Conservation (phyloP, 2,797 vertebrate genomes). For the Picus viridis region DNA sequence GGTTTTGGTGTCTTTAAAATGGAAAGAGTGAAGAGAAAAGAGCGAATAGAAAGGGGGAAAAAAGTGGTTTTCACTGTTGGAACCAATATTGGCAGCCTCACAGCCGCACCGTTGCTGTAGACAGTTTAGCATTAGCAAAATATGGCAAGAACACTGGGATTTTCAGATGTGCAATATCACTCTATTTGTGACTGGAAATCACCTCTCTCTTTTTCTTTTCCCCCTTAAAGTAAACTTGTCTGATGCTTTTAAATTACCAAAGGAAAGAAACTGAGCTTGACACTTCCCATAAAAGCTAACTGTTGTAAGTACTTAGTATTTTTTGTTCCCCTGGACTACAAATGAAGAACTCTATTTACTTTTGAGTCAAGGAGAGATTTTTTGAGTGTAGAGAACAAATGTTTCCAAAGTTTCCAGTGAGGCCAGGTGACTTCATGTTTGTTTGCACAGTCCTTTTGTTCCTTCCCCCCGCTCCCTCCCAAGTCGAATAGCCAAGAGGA, state of each 20-base stretch:
- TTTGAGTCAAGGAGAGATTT: not conserved
- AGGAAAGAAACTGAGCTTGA: not conserved
- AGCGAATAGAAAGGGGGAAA: not conserved
- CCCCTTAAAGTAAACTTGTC: not conserved
- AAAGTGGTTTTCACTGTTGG: not conserved
- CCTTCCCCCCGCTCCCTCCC: too few relatives aligned
- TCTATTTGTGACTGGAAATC: not conserved
- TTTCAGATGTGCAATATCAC: conserved; percentile 8
- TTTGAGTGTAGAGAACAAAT: not conserved
- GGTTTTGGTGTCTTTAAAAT: not conserved
- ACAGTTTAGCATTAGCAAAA: not conserved
- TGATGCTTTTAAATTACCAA: not conserved
- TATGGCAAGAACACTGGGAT: not conserved
- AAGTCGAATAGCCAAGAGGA: not conserved
- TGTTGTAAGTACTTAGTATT: not conserved
- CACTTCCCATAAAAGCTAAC: not conserved
- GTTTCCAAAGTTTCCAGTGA: not conserved
- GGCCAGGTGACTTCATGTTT: not conserved
- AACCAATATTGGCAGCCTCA: not conserved
- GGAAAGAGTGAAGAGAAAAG: not conserved
- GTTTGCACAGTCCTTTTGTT: not conserved
- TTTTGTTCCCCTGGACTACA: not conserved
- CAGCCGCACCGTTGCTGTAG: not conserved
- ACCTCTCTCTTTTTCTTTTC: not conserved
- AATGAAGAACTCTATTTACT: not conserved